Evolutionary conservation across 1,140 invertebrate species (phyloP).

Genomic region (Tachypleus tridentatus): DNA sequence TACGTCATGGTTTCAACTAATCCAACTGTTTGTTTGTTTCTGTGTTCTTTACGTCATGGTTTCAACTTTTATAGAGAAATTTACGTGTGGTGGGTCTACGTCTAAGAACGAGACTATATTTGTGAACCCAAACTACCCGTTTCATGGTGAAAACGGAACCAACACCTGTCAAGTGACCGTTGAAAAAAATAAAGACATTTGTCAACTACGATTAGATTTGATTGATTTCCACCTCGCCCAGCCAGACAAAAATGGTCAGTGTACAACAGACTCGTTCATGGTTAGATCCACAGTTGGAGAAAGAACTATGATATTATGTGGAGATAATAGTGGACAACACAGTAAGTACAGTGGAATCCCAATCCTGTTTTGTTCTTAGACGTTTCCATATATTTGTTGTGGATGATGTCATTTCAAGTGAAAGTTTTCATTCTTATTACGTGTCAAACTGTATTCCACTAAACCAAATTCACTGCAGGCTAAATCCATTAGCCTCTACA

Average conservation of each 20-base stretch:
- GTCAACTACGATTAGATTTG: constrained; percentile 68
- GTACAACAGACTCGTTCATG: constrained; percentile 54
- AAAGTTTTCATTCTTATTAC: no score
- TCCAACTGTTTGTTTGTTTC: no score
- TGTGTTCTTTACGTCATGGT: no score
- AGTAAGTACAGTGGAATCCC: constrained; percentile 40
- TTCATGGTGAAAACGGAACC: constrained; percentile 46
- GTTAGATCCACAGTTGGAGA: constrained; percentile 48
- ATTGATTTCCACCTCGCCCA: constrained; percentile 55
- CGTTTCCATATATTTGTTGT: no score
- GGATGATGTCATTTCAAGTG: no score
- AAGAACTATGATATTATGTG: constrained; percentile 56
- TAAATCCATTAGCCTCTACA: no score
- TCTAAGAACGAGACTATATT: constrained; percentile 74
- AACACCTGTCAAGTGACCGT: constrained; percentile 56
- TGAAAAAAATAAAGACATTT: constrained; percentile 48
- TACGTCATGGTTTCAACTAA: no score
- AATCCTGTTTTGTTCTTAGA: no score
- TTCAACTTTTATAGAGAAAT: constrained; percentile 27
- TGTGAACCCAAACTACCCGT: constrained; percentile 63
- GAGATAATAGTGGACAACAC: constrained; percentile 70
- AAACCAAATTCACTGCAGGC: no score
- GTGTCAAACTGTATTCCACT: no score
- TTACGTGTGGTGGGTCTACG: constrained; percentile 58
- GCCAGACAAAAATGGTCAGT: constrained; percentile 56